phyloP scores from a whole-genome alignment of 2,113 vertebrate genomes.

The Stercorarius parasiticus region DNA sequence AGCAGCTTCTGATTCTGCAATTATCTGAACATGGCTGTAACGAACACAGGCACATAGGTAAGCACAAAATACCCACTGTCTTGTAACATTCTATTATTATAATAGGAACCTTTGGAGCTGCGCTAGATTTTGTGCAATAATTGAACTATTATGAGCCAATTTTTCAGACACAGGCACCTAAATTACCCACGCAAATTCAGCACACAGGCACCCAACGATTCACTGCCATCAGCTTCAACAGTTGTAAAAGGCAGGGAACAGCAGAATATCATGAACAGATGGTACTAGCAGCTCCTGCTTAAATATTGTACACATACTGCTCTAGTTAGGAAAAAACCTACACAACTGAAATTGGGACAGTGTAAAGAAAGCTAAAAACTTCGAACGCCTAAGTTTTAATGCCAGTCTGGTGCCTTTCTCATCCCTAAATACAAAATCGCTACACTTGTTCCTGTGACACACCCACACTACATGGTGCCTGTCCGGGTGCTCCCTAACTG shows the following conservation, averaged over 20 bases:
- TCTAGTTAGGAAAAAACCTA: background rate
- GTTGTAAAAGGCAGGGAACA: background rate
- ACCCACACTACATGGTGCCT: background rate
- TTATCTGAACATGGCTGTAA: background rate
- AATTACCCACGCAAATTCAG: background rate
- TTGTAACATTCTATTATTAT: background rate
- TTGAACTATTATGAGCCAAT: background rate
- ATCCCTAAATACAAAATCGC: background rate
- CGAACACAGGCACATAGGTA: background rate
- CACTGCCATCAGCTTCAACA: background rate
- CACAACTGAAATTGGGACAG: background rate
- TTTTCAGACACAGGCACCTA: background rate
- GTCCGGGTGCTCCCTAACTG: background rate
- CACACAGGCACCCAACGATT: rapidly evolving
- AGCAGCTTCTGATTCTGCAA: background rate
- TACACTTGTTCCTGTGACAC: background rate
- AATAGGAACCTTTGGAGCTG: background rate
- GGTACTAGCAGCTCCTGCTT: background rate
- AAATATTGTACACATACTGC: background rate
- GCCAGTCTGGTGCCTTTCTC: background rate
- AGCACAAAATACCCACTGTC: background rate
- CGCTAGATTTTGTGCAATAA: background rate
- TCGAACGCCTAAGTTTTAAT: background rate
- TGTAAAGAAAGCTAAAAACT: background rate
- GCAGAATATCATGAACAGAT: background rate